These are phyloP conservation scores for Cabera pusaria DNA, from an alignment of 2,888 invertebrate genomes.

Conservation along the genomic window DNA sequence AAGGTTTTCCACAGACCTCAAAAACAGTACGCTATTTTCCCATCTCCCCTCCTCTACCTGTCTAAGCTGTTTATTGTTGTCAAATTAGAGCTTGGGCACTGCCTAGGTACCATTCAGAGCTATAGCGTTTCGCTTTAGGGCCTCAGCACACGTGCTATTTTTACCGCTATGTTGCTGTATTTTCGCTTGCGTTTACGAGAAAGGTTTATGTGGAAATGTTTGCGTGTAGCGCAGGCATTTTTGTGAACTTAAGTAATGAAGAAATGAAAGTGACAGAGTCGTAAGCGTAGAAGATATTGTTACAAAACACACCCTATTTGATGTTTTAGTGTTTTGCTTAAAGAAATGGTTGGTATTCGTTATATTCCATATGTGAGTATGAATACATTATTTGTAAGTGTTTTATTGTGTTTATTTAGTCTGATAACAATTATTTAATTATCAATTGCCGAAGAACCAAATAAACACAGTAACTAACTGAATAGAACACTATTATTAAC, in stretches of 20 bases:
- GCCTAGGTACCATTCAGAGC: slow-evolving; percentile 8
- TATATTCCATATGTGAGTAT: too few relatives aligned
- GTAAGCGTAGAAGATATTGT: slow-evolving; percentile 20
- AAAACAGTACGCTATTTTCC: too few relatives aligned
- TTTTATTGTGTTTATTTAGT: too few relatives aligned
- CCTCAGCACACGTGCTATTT: slow-evolving; percentile 41
- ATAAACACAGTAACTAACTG: too few relatives aligned
- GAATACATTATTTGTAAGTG: too few relatives aligned
- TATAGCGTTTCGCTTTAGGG: slow-evolving; percentile 39
- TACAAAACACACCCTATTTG: slow-evolving; percentile 15
- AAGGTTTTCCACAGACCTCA: too few relatives aligned
- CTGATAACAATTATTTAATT: too few relatives aligned
- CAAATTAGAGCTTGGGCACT: slow-evolving; percentile 9
- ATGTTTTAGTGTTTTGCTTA: slow-evolving; percentile 8
- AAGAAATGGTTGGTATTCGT: slow-evolving; percentile 2
- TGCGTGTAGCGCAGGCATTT: slow-evolving; percentile 20
- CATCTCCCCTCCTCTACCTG: too few relatives aligned
- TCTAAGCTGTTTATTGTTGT: too few relatives aligned
- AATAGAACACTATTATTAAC: too few relatives aligned
- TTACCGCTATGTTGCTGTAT: slow-evolving; percentile 30
- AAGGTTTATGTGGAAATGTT: slow-evolving; percentile 27
- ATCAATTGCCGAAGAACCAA: too few relatives aligned
- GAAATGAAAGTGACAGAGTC: slow-evolving; percentile 22
- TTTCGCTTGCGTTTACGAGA: slow-evolving; percentile 26
- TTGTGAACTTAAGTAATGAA: slow-evolving; percentile 27